Base-by-base conservation (phyloP, 1,140 invertebrate species). In the Achroia grisella region DNA sequence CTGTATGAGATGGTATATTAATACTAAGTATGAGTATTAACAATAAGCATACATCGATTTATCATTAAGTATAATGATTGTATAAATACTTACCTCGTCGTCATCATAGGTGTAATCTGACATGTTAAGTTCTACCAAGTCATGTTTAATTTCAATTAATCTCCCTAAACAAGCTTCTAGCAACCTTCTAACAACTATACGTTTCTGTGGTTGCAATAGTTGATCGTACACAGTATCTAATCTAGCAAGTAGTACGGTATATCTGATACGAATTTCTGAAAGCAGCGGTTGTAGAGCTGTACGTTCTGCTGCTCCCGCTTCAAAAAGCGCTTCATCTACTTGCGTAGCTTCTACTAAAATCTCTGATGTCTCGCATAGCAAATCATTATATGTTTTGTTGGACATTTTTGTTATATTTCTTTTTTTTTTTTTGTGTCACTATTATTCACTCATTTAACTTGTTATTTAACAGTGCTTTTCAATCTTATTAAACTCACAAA, bases 181-280 rank as follows among this genome's bases (percentile, higher is more conserved):
- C 1, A 97, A 71, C 52, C 93, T 91, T 35, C 91, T 90, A 0
- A 98, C 87, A 2, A 98, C 83, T 17, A 92, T 65, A 32, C 96
- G 86, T 72, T 98, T 98, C 77, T 98, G 97, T 0, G 97, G 95
- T 69, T 98, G 97, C 15, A 97, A 88, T 44, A 97, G 90, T 85
- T 96, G 95, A 70, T 98, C 96, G 62, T 97, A 95, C 45, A 94
- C 94, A 49, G 90, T 81, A 63, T 95, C 92, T 8, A 98, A 67
- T 49, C 90, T 90, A 44, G 94, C 91, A 8, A 93, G 89, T 0
- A 95, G 88, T 10, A 91, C 79, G 2, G 96, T 93, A 62, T 98
- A 98, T 41, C 92, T 91, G 0, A 95, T 85, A 66, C 95, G 95
- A 3, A 94, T 65, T 13, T 89, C 89, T 1, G 88, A 88, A 3